Conservation (phyloP, 2,888 invertebrate genomes). For the Dichetophora obliterata region DNA sequence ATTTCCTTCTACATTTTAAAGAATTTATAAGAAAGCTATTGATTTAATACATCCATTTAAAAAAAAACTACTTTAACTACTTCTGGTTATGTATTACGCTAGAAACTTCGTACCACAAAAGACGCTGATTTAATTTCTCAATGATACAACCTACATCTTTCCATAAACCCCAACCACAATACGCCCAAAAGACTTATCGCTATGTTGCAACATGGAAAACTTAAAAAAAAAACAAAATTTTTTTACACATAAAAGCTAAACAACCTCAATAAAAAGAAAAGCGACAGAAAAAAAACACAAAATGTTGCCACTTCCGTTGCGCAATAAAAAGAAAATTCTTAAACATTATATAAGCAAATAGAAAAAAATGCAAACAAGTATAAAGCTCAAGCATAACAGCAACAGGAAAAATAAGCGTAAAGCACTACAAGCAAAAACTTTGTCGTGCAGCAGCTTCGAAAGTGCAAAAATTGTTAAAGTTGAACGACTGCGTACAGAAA, state of each 20-base stretch:
- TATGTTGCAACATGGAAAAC: not conserved
- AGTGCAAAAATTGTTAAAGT: not conserved
- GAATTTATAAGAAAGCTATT: no score
- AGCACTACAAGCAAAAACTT: not conserved
- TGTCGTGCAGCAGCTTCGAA: not conserved
- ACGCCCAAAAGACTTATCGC: not conserved
- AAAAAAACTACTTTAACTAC: no score
- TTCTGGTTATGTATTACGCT: no score
- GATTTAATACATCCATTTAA: no score
- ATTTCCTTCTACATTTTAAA: no score
- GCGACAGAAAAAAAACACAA: not conserved
- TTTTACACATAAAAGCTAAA: constrained; percentile 4
- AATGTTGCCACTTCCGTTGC: constrained; percentile 15
- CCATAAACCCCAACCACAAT: not conserved
- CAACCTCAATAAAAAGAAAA: not conserved
- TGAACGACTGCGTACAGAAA: not conserved
- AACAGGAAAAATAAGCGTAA: not conserved
- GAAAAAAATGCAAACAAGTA: not conserved
- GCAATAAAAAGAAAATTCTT: constrained; percentile 3
- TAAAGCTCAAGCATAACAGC: no score
- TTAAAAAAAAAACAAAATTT: not conserved
- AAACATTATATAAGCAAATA: not conserved
- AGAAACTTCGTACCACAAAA: no score
- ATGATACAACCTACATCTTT: not conserved
- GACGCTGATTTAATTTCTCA: no score